Base-by-base conservation (phyloP, 30 jellyfish, hydroid and myxozoan species). In the Calvadosia cruxmelitensis region DNA sequence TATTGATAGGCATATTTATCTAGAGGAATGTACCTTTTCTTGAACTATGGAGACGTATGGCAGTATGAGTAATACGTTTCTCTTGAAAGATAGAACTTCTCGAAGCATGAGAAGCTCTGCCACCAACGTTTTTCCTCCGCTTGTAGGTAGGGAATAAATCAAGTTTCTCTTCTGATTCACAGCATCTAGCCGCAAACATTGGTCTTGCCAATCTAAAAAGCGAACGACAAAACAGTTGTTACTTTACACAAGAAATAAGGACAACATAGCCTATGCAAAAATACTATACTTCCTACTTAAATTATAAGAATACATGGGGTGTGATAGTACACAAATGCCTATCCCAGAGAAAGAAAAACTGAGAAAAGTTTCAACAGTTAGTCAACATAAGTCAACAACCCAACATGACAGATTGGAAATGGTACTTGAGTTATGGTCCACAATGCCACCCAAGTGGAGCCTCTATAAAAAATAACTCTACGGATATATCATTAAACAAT, bases 41-140 rank as follows among this genome's bases (percentile, higher is more conserved):
- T 83, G 94, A 3, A 84, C 99, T 63, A 92, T 82, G 1, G 99
- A 92, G 15, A 92, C 99, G 79, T 71, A 92, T 0, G 99, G 99
- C 70, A 92, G 64, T 1, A 92, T 78, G n/a, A 82, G 71, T 1
- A 92, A 27, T 27, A 78, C 96, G 70, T 83, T 83, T 42, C 69
- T 78, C 67, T 83, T 66, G 20, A 72, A 49, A 20, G 65, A 69
- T 12, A 92, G 81, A 2, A 92, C 71, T 63, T 92, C 99, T 57
- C 84, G 75, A 84, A 92, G 76, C 10, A 92, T 74, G 42, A 92
- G 75, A 10, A 92, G 73, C 80, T 92, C 99, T 1, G 99, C 95
- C 35, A 92, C 95, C 50, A 92, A 69, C 2, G 99, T 92, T 69
- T 92, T 92, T 2, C 99, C 99, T 20, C 99, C 99, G 77, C 99